Evolutionary conservation across 2,888 invertebrate species (phyloP), one percentile per base, ranked within the genome.

Genomic region (Zaprionus lineosus): DNA sequence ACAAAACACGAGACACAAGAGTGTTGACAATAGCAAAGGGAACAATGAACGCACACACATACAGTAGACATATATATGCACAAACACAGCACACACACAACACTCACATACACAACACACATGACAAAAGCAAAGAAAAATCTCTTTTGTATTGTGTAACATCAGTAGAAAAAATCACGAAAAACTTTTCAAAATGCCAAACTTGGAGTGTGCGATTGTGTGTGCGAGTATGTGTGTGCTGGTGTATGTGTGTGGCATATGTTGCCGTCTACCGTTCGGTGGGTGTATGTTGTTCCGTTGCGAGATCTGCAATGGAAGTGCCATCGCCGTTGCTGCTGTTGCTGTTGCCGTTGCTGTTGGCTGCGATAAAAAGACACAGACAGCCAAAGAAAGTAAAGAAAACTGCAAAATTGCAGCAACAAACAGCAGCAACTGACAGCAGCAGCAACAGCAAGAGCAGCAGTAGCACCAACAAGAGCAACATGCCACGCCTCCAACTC

Each of bases 11-110:
- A 64, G 56, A 63, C 63, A 71, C 69, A 43, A 60, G 69, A 73
- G 78, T 81, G 84, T 85, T 84, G 82, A 85, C 86, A 85, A 78
- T 84, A 63, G 57, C 73, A 61, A 51, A 55, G 41, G 48, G 58
- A 53, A 65, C 57, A 57, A 76, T 65, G 71, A 47, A 44, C 50
- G 28, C 1, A 48, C 40, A 74, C 72, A 74, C 73, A 65, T 40
- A 46, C 33, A 15, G 14, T 15, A 44, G 33, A 53, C 39, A 53
- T n/a, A n/a, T n/a, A n/a, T n/a, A n/a, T n/a, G n/a, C n/a, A n/a
- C n/a, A n/a, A n/a, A n/a, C n/a, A n/a, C n/a, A n/a, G n/a, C n/a
- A n/a, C n/a, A 31, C 8, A 18, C 12, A 36, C 52, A 47, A 36
- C 36, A 43, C n/a, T 18, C 50, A 14, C 16, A 37, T 33, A 18